These are phyloP conservation scores for Neoseiulus cucumeris DNA, from an alignment of 1,140 invertebrate genomes.

Conservation along the genomic window DNA sequence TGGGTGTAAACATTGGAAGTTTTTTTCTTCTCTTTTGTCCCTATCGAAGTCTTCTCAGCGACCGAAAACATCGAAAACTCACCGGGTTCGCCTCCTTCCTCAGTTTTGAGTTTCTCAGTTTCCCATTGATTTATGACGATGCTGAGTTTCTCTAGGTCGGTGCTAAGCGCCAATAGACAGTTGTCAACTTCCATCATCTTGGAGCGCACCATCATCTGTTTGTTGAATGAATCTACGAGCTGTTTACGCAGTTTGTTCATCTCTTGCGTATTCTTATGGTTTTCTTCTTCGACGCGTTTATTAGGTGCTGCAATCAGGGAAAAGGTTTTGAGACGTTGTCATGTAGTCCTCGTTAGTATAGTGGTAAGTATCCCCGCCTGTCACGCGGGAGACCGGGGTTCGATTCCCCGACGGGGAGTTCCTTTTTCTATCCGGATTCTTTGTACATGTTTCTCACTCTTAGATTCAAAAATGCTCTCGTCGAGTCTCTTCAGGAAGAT, in stretches of 20 bases:
- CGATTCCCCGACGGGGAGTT: too few relatives aligned
- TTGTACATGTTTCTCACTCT: too few relatives aligned
- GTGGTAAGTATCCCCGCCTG: too few relatives aligned
- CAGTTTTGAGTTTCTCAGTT: slow-evolving; percentile 12
- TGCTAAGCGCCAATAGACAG: slow-evolving; percentile 51
- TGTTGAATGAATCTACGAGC: slow-evolving; percentile 63
- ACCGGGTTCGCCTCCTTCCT: slow-evolving; percentile 19
- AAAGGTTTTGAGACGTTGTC: background rate
- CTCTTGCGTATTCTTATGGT: slow-evolving; percentile 21
- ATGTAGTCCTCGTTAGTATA: background rate
- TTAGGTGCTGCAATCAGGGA: slow-evolving; percentile 14
- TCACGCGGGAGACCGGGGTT: too few relatives aligned
- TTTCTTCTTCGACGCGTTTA: slow-evolving; percentile 18
- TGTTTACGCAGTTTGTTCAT: slow-evolving; percentile 53
- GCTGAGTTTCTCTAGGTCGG: slow-evolving; percentile 64
- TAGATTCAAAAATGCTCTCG: too few relatives aligned
- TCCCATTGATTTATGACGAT: slow-evolving; percentile 43
- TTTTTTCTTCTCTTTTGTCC: background rate
- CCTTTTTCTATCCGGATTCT: too few relatives aligned
- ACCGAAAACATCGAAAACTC: too few relatives aligned
- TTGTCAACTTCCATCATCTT: slow-evolving; percentile 68
- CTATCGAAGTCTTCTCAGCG: background rate
- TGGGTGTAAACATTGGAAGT: too few relatives aligned
- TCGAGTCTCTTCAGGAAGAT: too few relatives aligned
- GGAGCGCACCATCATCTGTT: slow-evolving; percentile 64